Evolutionary conservation across 2,113 vertebrate species (phyloP), one percentile per base, ranked within the genome.

Genomic region (Neogobius melanostomus): DNA sequence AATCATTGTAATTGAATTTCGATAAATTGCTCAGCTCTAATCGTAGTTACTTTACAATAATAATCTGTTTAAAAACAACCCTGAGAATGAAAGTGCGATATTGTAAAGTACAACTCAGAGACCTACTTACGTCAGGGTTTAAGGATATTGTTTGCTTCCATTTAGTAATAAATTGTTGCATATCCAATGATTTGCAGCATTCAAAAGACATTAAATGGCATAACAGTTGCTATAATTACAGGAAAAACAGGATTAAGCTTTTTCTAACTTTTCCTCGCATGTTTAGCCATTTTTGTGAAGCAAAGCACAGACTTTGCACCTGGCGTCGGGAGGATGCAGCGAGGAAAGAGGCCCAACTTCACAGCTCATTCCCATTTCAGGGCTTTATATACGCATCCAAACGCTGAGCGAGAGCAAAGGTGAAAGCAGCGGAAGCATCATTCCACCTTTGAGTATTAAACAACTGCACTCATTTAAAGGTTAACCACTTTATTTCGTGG

Each of bases 401-500:
- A 17, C 47, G 16, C 15, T 0, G 28, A 36, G 28, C 28, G 45
- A 71, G 79, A 81, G 75, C 79, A 80, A 83, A 88, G 81, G 84
- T 84, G 72, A 85, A 53, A 14, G 64, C 56, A 47, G 64, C 49
- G 59, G 81, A 76, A 79, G 76, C 76, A 83, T 84, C 80, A 53
- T 50, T 80, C 77, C 51, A 69, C 75, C 75, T 80, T 44, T 61
- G 21, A 71, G 69, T 71, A 85, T 82, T 85, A 90, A 61, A 85
- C 84, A 85, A 74, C 77, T 74, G 85, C 66, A 78, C 67, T 81
- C 82, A 84, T 88, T 88, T 87, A 88, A 92, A 91, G 86, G 89
- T 90, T 90, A 92, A 91, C 86, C 73, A 74, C 79, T 86, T 89
- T 85, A 87, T 79, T 85, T 50, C 70, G 78, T 75, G 81, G 59